Percentiles rank a stretch among this genome's conserved stretches.
phyloP scores from a whole-genome alignment of 1,140 invertebrate genomes.

The Trialeurodes vaporariorum region DNA sequence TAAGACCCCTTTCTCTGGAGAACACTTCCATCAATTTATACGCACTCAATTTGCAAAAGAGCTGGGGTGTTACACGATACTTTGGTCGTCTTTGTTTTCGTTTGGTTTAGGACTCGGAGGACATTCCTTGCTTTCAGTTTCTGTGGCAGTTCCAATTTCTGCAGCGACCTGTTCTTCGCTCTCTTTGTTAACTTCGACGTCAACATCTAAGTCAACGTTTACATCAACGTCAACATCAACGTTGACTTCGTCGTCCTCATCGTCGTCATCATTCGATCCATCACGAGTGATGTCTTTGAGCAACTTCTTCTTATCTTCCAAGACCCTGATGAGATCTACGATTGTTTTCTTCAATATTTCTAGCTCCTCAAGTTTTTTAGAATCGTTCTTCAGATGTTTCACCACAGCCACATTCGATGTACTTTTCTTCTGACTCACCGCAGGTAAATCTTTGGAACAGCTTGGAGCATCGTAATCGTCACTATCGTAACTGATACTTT shows the following conservation, averaged over 20 bases:
- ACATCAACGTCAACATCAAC: constrained; percentile 6
- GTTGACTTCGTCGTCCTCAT: constrained; percentile 4
- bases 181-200: too few species aligned
- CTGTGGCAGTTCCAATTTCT: neutral
- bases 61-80: too few species aligned
- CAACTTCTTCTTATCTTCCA: constrained; percentile 5
- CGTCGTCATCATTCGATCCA: constrained; percentile 5
- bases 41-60: too few species aligned
- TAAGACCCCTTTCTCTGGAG: too few species aligned
- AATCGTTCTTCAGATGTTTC: neutral
- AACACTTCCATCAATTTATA: too few species aligned
- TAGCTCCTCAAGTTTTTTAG: neutral
- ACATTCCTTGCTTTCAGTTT: neutral
- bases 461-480: neutral
- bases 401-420: neutral
- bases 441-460: neutral
- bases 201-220: neutral
- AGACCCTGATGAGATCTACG: neutral
- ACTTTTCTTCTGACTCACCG: too few species aligned
- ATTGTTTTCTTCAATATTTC: constrained; percentile 5
- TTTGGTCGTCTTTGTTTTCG: too few species aligned
- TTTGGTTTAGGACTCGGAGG: too few species aligned
- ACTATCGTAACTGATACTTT: neutral
- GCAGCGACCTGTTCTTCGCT: neutral
- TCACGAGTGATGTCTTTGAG: neutral